Evolutionary conservation across 2,113 vertebrate species (phyloP).

Genomic region (Narcine bancroftii): DNA sequence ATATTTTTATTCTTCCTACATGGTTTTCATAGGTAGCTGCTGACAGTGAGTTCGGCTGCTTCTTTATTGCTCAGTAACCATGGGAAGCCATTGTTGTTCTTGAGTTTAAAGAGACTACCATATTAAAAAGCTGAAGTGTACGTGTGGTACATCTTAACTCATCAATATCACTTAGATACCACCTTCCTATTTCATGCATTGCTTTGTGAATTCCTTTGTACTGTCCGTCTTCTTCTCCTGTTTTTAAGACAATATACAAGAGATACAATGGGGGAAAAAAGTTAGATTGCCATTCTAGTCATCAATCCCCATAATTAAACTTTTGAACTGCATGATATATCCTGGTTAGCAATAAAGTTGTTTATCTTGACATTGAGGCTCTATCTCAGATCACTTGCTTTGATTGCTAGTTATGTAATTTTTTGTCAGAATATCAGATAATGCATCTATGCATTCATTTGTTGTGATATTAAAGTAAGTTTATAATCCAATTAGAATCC

Average conservation of each 20-base stretch:
- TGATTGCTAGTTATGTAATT: not conserved
- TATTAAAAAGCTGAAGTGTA: not conserved
- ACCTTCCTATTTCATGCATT: not conserved
- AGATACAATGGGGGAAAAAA: not conserved
- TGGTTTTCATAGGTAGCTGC: no score
- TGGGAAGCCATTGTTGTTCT: no score
- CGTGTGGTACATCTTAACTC: not conserved
- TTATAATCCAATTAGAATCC: not conserved
- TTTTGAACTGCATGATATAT: not conserved
- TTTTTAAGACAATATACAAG: not conserved
- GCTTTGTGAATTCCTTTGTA: not conserved
- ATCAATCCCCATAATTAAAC: not conserved
- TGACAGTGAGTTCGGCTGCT: no score
- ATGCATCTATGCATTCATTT: not conserved
- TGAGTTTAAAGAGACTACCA: not conserved
- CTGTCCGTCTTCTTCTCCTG: not conserved
- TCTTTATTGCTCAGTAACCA: no score
- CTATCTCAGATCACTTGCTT: no score
- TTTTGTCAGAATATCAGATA: not conserved
- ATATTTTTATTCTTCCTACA: not conserved
- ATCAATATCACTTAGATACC: not conserved
- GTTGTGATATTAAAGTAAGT: not conserved
- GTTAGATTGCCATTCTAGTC: not conserved
- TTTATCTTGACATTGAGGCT: not conserved
- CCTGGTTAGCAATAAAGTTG: not conserved